Evolutionary conservation across 1,140 invertebrate genomes (phyloP), one percentile per base, ranked within the genome.

Genomic region (Dolichoris vasculosae): DNA sequence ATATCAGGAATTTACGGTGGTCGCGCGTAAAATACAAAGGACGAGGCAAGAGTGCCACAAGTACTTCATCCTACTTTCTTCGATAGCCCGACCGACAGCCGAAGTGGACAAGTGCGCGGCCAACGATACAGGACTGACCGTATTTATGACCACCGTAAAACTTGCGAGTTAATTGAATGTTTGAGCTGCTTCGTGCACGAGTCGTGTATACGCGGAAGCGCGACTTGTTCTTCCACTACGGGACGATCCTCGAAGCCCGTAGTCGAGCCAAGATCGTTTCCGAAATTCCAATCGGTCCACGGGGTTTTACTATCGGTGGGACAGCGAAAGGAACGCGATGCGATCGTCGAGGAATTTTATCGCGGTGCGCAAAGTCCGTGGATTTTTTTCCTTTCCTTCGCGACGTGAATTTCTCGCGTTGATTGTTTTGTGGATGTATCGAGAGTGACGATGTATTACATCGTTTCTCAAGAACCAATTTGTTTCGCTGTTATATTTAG

Each of bases 111-210:
- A 26, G 48, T 23, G 40, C 30, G 48, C 7, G 20, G 23, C 2
- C 69, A 30, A 20, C 38, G 55, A 63, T 55, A 55, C 48, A 43
- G 43, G 13, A 63, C 32, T 23, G 69, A 85, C 17, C 71, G 84
- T 85, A 86, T 86, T 86, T 86, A 86, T 78, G 73, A 46, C 80
- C 48, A 71, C 80, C 84, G 80, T 86, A 86, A 86, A 86, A 86
- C 79, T 82, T 64, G 69, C 46, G n/a, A 78, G 79, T 86, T 86
- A 86, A 86, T 86, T 86, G 84, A 86, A 86, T 86, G 84, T 82
- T 82, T 81, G 84, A 82, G 43, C 75, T 30, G 71, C 20, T 23
- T 46, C 38, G 40, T 38, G 13, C n/a, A 51, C 2, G 55, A 26
- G 55, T 23, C 55, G 23, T 3, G 55, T 26, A 20, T 26, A 59